Base-by-base conservation (phyloP, 1,140 invertebrate species). In the Lordiphosa mommai region DNA sequence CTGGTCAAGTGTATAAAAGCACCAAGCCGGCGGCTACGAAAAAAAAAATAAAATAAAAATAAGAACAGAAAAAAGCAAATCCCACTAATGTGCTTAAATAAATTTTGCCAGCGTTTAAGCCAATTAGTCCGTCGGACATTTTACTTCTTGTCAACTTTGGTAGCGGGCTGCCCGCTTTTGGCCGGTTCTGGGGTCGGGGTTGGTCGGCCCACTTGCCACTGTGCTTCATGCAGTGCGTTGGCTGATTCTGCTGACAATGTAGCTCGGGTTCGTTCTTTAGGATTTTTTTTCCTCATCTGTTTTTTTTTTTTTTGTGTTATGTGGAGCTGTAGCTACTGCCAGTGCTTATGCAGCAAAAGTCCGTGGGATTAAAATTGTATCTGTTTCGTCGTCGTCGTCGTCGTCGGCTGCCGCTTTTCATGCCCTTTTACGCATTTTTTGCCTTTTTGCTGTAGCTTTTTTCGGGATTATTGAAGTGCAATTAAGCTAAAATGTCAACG, bases 1-100 rank as follows among this genome's bases (percentile, higher is more conserved):
- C 56, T 74, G 76, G 50, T 65, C 50, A 57, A 72, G 49, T 61
- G 33, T 72, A 40, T 55, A 49, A 47, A 51, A 30, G 51, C 13
- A 58, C 14, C 43, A 34, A 48, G 27, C 29, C 29, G 17, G 44
- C 37, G 12, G 36, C 34, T 32, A 41, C 40, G 34, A 52, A 47
- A 47, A 30, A 49, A 10, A 52, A n/a, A n/a, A n/a, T n/a, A n/a
- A 43, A 29, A 59, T 12, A 65, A 50, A 46, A 32, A 46, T 48
- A 53, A 36, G 40, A 33, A 48, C 47, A 68, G 64, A 63, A 72
- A 72, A 80, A 76, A 76, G 66, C 77, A 82, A 87, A 87, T 85
- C 86, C 86, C 86, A 88, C 85, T 88, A 88, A 88, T 87, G 86
- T 88, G 76, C 74, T 87, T 87, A 88, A 88, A 88, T 88, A 88